These are phyloP conservation scores for Oenanthe melanoleuca DNA, from an alignment of 2,113 vertebrate species.

Conservation along the genomic window DNA sequence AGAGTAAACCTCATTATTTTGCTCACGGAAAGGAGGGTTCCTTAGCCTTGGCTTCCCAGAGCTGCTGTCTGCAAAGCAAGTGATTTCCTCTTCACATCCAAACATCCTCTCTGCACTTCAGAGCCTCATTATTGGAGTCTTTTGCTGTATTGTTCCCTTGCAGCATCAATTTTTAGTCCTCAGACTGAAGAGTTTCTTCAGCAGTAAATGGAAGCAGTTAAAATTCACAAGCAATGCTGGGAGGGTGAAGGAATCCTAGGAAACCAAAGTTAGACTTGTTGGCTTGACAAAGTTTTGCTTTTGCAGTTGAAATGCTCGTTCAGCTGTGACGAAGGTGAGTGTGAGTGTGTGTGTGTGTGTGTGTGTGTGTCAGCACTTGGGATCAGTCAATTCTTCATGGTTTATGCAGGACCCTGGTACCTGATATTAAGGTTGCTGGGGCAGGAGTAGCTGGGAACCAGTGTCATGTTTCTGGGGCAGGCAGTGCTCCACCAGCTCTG, in stretches of 20 bases:
- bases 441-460: not conserved
- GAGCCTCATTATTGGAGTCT: not conserved
- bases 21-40: not conserved
- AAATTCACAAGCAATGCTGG: not conserved
- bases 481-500: not conserved
- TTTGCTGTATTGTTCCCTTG: not conserved
- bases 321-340: not conserved
- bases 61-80: not conserved
- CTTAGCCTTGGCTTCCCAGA: not conserved
- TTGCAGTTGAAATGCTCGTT: not conserved
- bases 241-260: not conserved
- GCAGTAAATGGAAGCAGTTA: not conserved
- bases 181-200: not conserved
- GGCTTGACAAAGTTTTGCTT: not conserved
- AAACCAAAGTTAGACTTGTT: not conserved
- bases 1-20: not conserved
- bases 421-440: slow-evolving; percentile 3
- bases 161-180: not conserved
- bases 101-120: not conserved
- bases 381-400: slow-evolving; percentile 20
- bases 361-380: not conserved
- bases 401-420: slow-evolving; percentile 12
- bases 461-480: slow-evolving; percentile 46
- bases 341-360: not conserved
- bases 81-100: slow-evolving; percentile 16